Evolutionary conservation across 2,888 invertebrate genomes (phyloP), one percentile per base, ranked within the genome.

Genomic region (Diplazon laetatorius): DNA sequence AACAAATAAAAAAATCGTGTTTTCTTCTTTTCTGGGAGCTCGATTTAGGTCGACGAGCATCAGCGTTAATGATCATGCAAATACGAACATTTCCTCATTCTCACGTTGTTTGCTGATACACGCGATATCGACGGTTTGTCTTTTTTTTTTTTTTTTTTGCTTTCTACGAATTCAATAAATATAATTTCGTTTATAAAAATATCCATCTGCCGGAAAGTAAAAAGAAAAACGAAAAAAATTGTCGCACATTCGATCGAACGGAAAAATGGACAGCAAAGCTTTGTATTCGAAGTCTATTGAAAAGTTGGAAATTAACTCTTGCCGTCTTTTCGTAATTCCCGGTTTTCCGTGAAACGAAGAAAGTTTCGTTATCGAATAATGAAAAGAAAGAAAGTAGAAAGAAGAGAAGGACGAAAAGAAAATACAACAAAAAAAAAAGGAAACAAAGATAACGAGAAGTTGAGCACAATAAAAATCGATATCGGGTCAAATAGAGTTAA

Each of bases 401-500:
- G n/a, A n/a, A n/a, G n/a, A n/a, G n/a, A n/a, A n/a, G n/a, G n/a
- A n/a, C n/a, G n/a, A n/a, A n/a, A n/a, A n/a, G n/a, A n/a, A n/a
- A n/a, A n/a, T n/a, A n/a, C n/a, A 30, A 30, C 4, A 50, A 59
- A 35, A 35, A 18, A 8, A 37, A 37, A 35, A 39, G 20, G 48
- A 18, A 37, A 18, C 46, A 20, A n/a, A 12, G 48, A 20, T 30
- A 16, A 37, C 14, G 65, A 48, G 18, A 65, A 65, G 48, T 65
- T 65, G 20, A 20, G 8, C n/a, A 22, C 65, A 65, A 50, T 48
- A 35, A 37, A 14, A 65, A 50, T 22, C 37, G 65, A 65, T 65
- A 65, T 37, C 48, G 37, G 65, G 65, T 65, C 65, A 65, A 35
- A 65, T 50, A 6, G 37, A 18, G 48, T 5, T 9, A 48, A 65